These are phyloP conservation scores for Melanchra persicariae DNA, from an alignment of 2,888 invertebrate species.

Conservation along the genomic window DNA sequence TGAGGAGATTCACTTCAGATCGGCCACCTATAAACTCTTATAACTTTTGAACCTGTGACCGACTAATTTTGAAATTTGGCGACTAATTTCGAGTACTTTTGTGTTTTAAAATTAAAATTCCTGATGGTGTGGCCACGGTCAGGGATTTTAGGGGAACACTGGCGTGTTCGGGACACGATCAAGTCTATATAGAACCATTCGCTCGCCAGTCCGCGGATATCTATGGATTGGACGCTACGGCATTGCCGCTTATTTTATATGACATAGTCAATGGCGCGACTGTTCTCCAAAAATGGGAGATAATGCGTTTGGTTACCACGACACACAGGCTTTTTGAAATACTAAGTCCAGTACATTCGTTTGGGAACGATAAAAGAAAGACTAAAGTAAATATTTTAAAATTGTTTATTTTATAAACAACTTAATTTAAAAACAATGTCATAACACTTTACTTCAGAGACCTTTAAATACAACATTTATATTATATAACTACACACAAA, in stretches of 20 bases:
- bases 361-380: constrained; percentile 42
- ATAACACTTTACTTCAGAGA: constrained; percentile 82
- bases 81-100: no score
- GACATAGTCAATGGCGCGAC: not conserved
- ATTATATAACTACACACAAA: constrained; percentile 72
- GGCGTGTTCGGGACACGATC: no score
- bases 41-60: no score
- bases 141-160: no score
- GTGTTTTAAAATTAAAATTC: no score
- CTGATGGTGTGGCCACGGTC: no score
- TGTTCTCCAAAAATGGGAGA: constrained; percentile 1
- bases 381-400: constrained; percentile 65
- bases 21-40: no score
- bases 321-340: not conserved
- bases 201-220: not conserved
- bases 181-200: not conserved
- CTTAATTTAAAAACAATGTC: constrained; percentile 81
- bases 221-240: not conserved
- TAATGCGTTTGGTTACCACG: not conserved
- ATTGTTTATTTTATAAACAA: constrained; percentile 89
- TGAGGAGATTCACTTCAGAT: no score
- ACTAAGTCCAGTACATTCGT: not conserved
- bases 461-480: constrained; percentile 80
- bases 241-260: not conserved
- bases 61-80: no score